These are phyloP conservation scores for Oncorhynchus gorbuscha DNA, from an alignment of 2,113 vertebrate species.

Conservation along the genomic window DNA sequence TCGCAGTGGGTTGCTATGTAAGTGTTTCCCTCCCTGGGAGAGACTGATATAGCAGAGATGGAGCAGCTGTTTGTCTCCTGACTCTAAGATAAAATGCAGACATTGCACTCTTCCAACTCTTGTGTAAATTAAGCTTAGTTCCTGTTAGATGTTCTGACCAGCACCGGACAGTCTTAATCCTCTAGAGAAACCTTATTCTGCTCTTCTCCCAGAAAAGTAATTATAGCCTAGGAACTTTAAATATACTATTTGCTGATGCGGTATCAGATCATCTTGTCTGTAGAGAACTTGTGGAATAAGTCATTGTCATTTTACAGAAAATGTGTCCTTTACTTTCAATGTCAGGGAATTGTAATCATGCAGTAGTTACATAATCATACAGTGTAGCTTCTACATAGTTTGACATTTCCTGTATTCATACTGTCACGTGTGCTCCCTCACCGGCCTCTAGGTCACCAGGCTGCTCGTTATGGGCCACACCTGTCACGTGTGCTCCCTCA, in stretches of 20 bases:
- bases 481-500: too few relatives aligned
- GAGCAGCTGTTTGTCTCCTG: slow-evolving; percentile 19
- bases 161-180: not conserved
- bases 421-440: too few relatives aligned
- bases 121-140: not conserved
- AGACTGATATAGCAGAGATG: slow-evolving; percentile 27
- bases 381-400: too few relatives aligned
- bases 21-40: slow-evolving; percentile 19
- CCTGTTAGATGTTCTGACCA: not conserved
- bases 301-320: too few relatives aligned
- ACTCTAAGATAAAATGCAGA: slow-evolving; percentile 29
- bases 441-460: too few relatives aligned
- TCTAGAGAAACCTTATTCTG: not conserved
- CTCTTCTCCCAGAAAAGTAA: not conserved
- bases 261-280: not conserved
- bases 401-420: too few relatives aligned
- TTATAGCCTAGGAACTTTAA: not conserved
- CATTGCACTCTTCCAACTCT: not conserved
- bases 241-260: not conserved
- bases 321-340: too few relatives aligned
- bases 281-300: too few relatives aligned
- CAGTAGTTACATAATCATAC: too few relatives aligned
- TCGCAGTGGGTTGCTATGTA: slow-evolving; percentile 20
- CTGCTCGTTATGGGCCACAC: too few relatives aligned
- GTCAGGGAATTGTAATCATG: too few relatives aligned